Percentiles rank a stretch among this genome's conserved stretches.
These are phyloP conservation scores for Denticeps clupeoides DNA, from an alignment of 2,797 vertebrate genomes.

Conservation along the genomic window DNA sequence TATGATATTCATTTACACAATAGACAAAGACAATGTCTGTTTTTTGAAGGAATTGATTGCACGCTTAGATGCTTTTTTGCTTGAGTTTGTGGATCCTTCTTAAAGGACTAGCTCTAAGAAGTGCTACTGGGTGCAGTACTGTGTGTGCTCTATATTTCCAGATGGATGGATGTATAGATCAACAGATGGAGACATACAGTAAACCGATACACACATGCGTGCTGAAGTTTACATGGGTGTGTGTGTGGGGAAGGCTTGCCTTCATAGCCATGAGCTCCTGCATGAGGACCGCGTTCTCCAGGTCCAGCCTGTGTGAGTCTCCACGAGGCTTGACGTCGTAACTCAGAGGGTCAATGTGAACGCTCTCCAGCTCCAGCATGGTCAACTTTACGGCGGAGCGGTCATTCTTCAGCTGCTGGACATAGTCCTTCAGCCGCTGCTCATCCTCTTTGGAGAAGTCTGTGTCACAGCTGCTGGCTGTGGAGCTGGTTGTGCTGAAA, in stretches of 20 bases:
- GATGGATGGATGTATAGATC: no score
- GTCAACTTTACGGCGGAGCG: slow-evolving; percentile 74
- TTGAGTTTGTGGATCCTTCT: neutral
- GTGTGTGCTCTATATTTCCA: neutral
- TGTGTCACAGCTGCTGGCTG: slow-evolving; percentile 73
- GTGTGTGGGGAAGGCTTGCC: slow-evolving; percentile 39
- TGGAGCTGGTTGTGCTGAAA: slow-evolving; percentile 74
- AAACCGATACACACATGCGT: neutral
- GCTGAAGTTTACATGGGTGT: no score
- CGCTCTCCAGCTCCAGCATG: slow-evolving; percentile 76
- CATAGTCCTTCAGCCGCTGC: slow-evolving; percentile 74
- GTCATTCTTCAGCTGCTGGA: slow-evolving; percentile 76
- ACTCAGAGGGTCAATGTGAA: slow-evolving; percentile 74
- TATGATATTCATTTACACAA: no score
- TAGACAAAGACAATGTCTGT: no score
- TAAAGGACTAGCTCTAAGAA: no score
- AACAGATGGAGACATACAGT: neutral
- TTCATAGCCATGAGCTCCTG: slow-evolving; percentile 88
- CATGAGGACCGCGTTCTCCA: slow-evolving; percentile 80
- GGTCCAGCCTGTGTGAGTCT: slow-evolving; percentile 71
- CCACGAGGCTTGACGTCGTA: slow-evolving; percentile 68
- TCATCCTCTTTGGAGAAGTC: slow-evolving; percentile 79
- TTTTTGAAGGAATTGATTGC: no score
- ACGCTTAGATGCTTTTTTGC: neutral
- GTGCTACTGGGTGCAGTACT: no score